Evolutionary conservation across 2,797 vertebrate species (phyloP), one percentile per base, ranked within the genome.

Genomic region (Mormyrops boulengeri): DNA sequence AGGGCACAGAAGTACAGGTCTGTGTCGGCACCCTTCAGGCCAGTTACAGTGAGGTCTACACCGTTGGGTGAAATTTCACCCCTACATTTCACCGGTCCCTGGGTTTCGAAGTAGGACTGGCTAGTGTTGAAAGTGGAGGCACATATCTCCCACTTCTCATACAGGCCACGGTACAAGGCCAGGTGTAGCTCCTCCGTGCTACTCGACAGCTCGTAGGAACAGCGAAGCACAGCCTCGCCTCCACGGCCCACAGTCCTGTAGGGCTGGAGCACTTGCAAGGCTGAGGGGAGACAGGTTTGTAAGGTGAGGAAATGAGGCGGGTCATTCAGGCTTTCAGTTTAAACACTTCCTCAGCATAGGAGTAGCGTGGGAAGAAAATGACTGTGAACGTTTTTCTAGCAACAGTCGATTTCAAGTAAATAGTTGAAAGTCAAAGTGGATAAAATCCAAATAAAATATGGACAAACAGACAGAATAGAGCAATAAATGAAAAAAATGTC

Each of bases 1-100:
- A 97, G 91, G 91, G 93, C 93, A 93, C 96, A 97, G 85, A 95
- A 12, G 17, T 97, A 97, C 44, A 96, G 89, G 52, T 97, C 97
- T 0, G 93, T 96, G 93, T 97, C 96, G 1, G 91, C 91, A 7
- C 90, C 93, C 62, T 91, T 93, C 88, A 97, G 93, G 11, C 96
- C 97, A 77, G 93, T 92, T 57, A 97, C 92, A 17, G 94, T 96
- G 91, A 97, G 93, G 47, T 95, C 96, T 91, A 97, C 94, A 0
- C 92, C 95, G 82, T 93, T 95, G n/a, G 52, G 92, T 55, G 91
- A 93, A 0, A 95, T 93, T 50, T 92, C 93, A 2, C 96, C 95
- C 0, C 26, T 90, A 88, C 97, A 97, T 55, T 89, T 89, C 60
- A 95, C 91, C n/a, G 88, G 66, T 44, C 95, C 91, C 53, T 95